Base-by-base conservation (phyloP, 2,797 vertebrate genomes). In the Coregonus suidteri region DNA sequence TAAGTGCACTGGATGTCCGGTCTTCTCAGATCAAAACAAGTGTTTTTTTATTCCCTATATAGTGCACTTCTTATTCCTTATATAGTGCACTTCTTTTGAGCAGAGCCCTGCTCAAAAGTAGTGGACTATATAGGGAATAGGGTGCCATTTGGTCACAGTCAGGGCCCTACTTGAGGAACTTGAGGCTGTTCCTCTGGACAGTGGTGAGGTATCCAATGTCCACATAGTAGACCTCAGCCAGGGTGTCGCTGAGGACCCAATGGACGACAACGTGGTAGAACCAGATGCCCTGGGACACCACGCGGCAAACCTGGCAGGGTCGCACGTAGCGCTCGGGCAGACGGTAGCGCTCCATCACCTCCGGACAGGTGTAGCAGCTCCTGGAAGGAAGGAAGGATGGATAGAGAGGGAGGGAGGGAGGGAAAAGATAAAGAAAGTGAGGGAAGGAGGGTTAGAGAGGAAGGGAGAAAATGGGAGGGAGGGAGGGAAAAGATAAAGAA, bases 181-280 rank as follows among this genome's bases (percentile, higher is more conserved):
- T 94, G 75, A 99, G 94, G 11, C 81, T 86, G 68, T 89, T 88
- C 18, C 83, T 96, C 6, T 79, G 92, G 18, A 96, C 95, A 35
- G 84, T 73, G 0, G 84, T 84, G 0, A 95, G 65, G 79, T 95
- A 91, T 6, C 98, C 98, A 1, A 94, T 97, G 87, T 99, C 98
- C 0, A 94, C 94, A 1, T 88, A 98, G 91, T 96, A 99, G 5
- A 99, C 97, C 78, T 96, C 92, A 0, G 97, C 96, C 71, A 95
- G 89, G 20, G 91, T 87, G 34, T 92, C 84, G 73, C 82, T 93
- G 71, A 97, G 3, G 1, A 97, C 75, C 67, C 79, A 88, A 79
- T 97, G 96, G 88, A 99, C 93, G 75, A 98, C 87, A 56, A 95
- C 96, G 0, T 97, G 93, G 85, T 98, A 98, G 94, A 97, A 98